Evolutionary conservation across 1,140 invertebrate genomes (phyloP), one percentile per base, ranked within the genome.

Genomic region (Drosophila aff.): DNA sequence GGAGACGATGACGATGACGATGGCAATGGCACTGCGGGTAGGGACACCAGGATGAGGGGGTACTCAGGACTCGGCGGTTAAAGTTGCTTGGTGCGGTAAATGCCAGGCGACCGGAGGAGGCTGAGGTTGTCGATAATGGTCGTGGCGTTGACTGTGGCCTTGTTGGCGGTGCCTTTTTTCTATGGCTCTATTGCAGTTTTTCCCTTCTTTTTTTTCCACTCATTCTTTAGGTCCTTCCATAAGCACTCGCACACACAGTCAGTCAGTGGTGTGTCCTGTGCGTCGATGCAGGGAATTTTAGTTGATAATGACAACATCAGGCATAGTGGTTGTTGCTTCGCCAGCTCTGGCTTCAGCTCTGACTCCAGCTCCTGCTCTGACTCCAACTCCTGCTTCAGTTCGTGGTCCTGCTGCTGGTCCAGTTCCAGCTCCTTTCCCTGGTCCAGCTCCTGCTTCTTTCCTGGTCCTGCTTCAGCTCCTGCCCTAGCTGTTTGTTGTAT

Each of bases 221-320:
- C 33, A 36, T 36, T 36, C 33, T 36, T 18, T n/a, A 9, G 3
- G 33, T 55, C 36, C 53, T 55, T 55, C 18, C 36, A 16, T n/a
- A 28, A 18, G 13, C n/a, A 41, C 44, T 53, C 41, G 40, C n/a
- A 44, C 18, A 44, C 41, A 41, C 38, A 61, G 18, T 41, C 16
- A 28, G 40, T 41, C 11, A 57, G 40, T 31, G 47, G 53, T 33
- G 46, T 26, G 46, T 49, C 72, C 57, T 77, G 80, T 87, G 84
- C 85, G 81, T 83, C 73, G 84, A 84, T 87, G 84, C 84, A 72
- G 71, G 68, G 81, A 84, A 87, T 87, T 87, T 89, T 81, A 81
- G 84, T 87, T 87, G 84, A 87, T 87, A 87, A 87, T 77, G 67
- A 77, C 77, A 80, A 79, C 71, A 62, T 73, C 77, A 74, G 57